Evolutionary conservation across 2,888 invertebrate genomes (phyloP).

Genomic region (Tortricodes alternella): DNA sequence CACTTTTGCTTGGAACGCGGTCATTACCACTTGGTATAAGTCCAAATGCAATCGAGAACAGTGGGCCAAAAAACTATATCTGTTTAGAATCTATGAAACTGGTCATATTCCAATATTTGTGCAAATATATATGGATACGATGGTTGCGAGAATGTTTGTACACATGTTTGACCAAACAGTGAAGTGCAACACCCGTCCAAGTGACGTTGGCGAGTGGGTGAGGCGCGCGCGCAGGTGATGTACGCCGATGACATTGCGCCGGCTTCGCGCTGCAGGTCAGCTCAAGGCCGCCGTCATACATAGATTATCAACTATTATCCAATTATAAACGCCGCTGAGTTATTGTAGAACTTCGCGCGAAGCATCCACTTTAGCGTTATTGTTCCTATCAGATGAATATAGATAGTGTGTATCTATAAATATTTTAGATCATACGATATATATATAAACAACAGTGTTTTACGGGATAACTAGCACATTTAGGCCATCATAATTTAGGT

Average conservation of each 20-base stretch:
- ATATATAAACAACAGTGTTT: slow-evolving; percentile 15
- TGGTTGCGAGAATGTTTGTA: slow-evolving; percentile 13
- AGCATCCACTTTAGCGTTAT: slow-evolving; percentile 34
- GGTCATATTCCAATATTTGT: slow-evolving; percentile 46
- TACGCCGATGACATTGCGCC: slow-evolving; percentile 34
- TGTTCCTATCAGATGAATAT: slow-evolving; percentile 26
- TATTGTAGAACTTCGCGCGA: slow-evolving; percentile 56
- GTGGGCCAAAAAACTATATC: slow-evolving; percentile 70
- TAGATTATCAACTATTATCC: slow-evolving; percentile 71
- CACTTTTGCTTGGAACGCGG: slow-evolving; percentile 56
- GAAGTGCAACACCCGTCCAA: slow-evolving; percentile 29
- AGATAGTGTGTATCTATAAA: slow-evolving; percentile 17
- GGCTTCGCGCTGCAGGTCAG: slow-evolving; percentile 45
- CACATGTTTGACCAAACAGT: slow-evolving; percentile 29
- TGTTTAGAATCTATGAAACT: slow-evolving; percentile 45
- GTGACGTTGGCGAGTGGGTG: slow-evolving; percentile 25
- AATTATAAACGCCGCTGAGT: slow-evolving; percentile 66
- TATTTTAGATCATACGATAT: slow-evolving; percentile 14
- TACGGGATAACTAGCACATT: slow-evolving; percentile 15
- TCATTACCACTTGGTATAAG: slow-evolving; percentile 74
- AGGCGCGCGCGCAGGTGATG: slow-evolving; percentile 15
- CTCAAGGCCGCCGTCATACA: slow-evolving; percentile 59
- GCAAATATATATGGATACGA: slow-evolving; percentile 33
- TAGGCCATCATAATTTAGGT: slow-evolving; percentile 19
- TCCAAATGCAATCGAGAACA: slow-evolving; percentile 75